Percentiles rank a stretch among this genome's conserved stretches.
Evolutionary conservation across 23 tunicate genomes (phyloP).

Genomic region (Ciona savignyi): DNA sequence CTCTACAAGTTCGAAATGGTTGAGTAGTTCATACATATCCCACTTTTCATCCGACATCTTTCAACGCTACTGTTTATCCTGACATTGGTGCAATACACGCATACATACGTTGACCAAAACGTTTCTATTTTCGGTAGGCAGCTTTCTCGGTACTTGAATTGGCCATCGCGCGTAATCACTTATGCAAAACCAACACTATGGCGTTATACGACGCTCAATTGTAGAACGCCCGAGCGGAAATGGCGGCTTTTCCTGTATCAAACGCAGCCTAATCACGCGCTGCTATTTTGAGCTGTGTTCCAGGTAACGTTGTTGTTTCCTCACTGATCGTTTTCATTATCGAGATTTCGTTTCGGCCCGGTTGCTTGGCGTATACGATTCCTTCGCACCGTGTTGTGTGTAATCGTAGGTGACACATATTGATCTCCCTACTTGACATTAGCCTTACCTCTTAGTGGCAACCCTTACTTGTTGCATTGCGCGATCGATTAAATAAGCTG

Average conservation of each 20-base stretch:
- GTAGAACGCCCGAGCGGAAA: constrained; percentile 14
- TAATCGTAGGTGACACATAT: too few species aligned
- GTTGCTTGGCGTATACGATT: too few species aligned
- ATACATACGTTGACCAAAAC: neutral
- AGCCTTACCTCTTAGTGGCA: constrained; percentile 46
- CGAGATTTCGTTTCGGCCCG: neutral
- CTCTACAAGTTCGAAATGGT: constrained; percentile 71
- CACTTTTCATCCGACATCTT: constrained; percentile 45
- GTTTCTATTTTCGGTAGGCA: neutral
- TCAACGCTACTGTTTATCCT: neutral
- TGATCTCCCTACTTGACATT: too few species aligned
- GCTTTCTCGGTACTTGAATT: neutral
- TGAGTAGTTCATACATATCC: constrained; percentile 72
- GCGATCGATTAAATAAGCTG: constrained; percentile 14
- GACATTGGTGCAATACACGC: neutral
- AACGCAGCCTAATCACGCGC: constrained; percentile 19
- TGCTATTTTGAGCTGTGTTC: constrained; percentile 1
- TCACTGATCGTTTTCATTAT: neutral
- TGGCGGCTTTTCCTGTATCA: constrained; percentile 17
- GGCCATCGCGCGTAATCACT: neutral
- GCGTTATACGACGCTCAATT: constrained; percentile 1
- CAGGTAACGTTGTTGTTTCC: neutral
- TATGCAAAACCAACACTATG: neutral
- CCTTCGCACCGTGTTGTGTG: too few species aligned
- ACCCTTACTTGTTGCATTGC: constrained; percentile 25